Evolutionary conservation across 2,888 invertebrate species (phyloP).

Genomic region (Aradus depressus): DNA sequence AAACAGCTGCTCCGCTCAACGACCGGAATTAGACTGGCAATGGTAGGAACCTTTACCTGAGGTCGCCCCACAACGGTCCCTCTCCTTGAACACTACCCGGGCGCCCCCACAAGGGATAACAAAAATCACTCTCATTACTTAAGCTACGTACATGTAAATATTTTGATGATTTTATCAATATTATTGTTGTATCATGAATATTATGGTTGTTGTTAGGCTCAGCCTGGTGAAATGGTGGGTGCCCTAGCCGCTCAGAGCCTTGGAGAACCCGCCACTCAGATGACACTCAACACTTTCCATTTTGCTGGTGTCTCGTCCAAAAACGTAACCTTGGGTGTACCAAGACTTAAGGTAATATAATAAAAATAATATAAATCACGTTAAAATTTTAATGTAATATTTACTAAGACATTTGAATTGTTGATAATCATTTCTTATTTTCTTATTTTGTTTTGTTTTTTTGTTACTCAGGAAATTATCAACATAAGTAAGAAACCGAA

Average conservation of each 20-base stretch:
- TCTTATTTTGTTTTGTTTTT: not conserved
- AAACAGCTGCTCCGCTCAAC: too few species aligned
- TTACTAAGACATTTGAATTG: not conserved
- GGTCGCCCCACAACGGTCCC: too few species aligned
- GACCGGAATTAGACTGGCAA: too few species aligned
- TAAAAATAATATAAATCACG: not conserved
- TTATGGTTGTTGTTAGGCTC: conserved; percentile 33
- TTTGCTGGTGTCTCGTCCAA: conserved; percentile 99
- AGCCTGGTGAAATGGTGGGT: conserved; percentile 99
- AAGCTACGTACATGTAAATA: too few species aligned
- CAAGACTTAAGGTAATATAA: conserved; percentile 69
- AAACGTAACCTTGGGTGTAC: conserved; percentile 99
- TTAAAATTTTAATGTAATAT: not conserved
- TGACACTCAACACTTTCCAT: conserved; percentile 99
- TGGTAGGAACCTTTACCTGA: too few species aligned
- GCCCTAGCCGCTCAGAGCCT: conserved; percentile 97
- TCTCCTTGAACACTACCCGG: too few species aligned
- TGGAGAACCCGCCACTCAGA: conserved; percentile 98
- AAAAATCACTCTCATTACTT: too few species aligned
- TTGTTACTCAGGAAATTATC: conserved; percentile 65
- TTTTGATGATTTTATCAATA: too few species aligned
- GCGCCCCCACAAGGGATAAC: too few species aligned
- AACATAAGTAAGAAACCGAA: conserved; percentile 99
- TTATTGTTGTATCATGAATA: too few species aligned
- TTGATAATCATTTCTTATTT: not conserved